Conservation (phyloP, 2,113 vertebrate genomes). For the Galemys pyrenaicus region DNA sequence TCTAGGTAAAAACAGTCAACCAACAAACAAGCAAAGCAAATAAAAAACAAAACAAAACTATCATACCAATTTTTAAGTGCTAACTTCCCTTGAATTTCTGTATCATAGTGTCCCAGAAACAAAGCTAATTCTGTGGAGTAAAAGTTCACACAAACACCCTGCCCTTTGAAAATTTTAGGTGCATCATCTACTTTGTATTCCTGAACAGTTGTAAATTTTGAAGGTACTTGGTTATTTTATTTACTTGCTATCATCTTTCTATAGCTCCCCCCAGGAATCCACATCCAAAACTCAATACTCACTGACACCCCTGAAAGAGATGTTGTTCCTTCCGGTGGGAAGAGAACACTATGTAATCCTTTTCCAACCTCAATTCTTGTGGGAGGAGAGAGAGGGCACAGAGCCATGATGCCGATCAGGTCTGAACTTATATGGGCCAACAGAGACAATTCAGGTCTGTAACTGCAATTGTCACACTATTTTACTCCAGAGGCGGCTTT, state of each 20-base stretch:
- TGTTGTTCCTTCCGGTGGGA: neutral
- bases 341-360: neutral
- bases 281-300: slow-evolving; percentile 31
- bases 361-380: slow-evolving; percentile 54
- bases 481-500: slow-evolving; percentile 53
- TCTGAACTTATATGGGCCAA: neutral
- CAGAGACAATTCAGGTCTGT: slow-evolving; percentile 19
- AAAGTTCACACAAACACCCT: neutral
- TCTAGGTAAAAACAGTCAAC: slow-evolving; percentile 29
- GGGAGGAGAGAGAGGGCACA: slow-evolving; percentile 5
- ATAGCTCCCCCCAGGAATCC: neutral
- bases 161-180: neutral
- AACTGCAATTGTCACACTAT: slow-evolving; percentile 36
- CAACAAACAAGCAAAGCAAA: neutral
- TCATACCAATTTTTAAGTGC: neutral
- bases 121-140: slow-evolving; percentile 17
- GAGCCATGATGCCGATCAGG: neutral
- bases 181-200: neutral
- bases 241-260: slow-evolving; percentile 31
- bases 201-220: neutral
- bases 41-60: neutral
- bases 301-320: slow-evolving; percentile 29
- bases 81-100: neutral
- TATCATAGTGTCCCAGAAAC: neutral
- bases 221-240: neutral